Evolutionary conservation across 2,888 invertebrate species (phyloP), one percentile per base, ranked within the genome.

Genomic region (Agrotis puta): DNA sequence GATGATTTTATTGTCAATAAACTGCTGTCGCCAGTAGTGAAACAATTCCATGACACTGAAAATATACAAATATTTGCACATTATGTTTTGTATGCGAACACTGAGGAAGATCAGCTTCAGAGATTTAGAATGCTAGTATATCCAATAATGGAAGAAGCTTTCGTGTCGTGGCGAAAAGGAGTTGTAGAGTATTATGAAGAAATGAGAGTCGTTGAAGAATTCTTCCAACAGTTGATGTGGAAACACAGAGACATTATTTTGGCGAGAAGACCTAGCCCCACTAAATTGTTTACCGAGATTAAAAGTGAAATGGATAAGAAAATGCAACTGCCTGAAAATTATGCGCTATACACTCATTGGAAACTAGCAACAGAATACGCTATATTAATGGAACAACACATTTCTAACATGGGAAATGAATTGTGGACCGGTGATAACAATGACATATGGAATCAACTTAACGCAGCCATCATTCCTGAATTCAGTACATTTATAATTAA

Each of bases 1-100:
- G 70, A 79, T n/a, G 82, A 89, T 27, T 91, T 91, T 53, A 82
- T 91, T 14, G 72, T 66, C 9, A 76, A 87, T 20, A 70, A 88
- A 39, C 54, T 92, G 62, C 68, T 89, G 16, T 83, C 87, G 45
- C 67, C 78, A 13, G 47, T 85, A 5, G 71, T 74, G 14, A 76
- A 82, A 11, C 77, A 81, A n/a, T 81, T 90, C 61, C 27, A 53
- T 66, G 43, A 48, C 56, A 59, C 66, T 47, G 14, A 69, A 24
- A 48, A 33, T 57, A 20, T 63, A 11, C 50, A 75, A 20, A n/a
- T 87, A 33, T 68, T 89, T 33, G 69, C 85, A n/a, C 65, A 85
- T 33, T 91, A 84, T 72, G 51, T 91, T 24, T 64, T 89, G 53
- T 81, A 77, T 47, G 78, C 85, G 22, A 81, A 85, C 79, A 84